Evolutionary conservation across 2,888 invertebrate genomes (phyloP), one percentile per base, ranked within the genome.

Genomic region (Morpho helenor): DNA sequence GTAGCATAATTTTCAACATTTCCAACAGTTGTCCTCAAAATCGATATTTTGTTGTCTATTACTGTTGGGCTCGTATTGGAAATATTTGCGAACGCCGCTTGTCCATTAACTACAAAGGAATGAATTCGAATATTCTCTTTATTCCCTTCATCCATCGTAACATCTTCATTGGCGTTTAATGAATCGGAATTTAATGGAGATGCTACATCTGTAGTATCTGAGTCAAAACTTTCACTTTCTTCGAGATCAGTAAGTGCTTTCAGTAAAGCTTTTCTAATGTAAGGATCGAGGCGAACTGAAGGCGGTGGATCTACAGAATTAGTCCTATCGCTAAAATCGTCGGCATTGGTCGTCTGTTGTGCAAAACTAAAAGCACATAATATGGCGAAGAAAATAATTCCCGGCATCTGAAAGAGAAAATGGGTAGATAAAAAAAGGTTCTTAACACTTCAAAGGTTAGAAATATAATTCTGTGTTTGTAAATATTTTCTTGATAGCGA

Each of bases 161-260:
- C 49, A 47, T 59, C 59, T 8, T 59, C 61, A 23, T 53, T 49
- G 39, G 53, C 43, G 9, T 23, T 56, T 40, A 22, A 42, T 8
- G 6, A 48, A 41, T 77, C 91, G 0, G 91, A 82, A 52, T 86
- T 85, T 7, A 70, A 64, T 3, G 73, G 74, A 7, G 79, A 75
- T 16, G 75, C 71, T 8, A 70, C 73, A 45, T 81, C 81, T 3
- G 73, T 74, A 0, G 72, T 75, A 22, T 91, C 91, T 16, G 82
- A 75, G 52, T 87, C 92, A 23, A 74, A 60, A 52, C 73, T 77
- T 22, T 77, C 82, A 64, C 93, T 93, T 64, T 93, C 92, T 80
- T 96, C 96, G 52, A 96, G 84, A 71, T 96, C 95, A 53, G 93
- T 94, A 5, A 96, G 88, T 8, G 96, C 96, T 82, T 94, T 94